Percentiles rank a stretch among this genome's conserved stretches.
These are phyloP conservation scores for Phocides pigmalion DNA, from an alignment of 1,140 invertebrate genomes.

Conservation along the genomic window DNA sequence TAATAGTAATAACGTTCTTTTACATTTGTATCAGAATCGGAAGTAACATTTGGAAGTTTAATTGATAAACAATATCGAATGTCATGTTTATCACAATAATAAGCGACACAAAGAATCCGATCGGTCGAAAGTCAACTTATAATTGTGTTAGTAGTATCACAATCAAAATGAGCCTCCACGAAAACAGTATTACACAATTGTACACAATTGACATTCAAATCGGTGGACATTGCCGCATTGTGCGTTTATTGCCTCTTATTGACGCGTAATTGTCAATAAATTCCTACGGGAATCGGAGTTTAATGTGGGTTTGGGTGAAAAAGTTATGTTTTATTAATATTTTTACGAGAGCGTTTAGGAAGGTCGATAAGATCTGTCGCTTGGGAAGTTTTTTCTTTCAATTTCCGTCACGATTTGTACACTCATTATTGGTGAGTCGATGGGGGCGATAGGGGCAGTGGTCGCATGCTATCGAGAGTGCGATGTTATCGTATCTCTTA, in stretches of 20 bases:
- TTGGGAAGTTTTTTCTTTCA: slow-evolving; percentile 82
- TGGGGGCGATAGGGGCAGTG: slow-evolving; percentile 81
- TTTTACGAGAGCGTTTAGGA: slow-evolving; percentile 83
- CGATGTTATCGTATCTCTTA: slow-evolving; percentile 76
- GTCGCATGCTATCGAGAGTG: slow-evolving; percentile 71
- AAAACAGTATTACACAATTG: slow-evolving; percentile 80
- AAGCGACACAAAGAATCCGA: slow-evolving; percentile 63
- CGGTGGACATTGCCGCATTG: slow-evolving; percentile 80
- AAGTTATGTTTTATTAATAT: slow-evolving; percentile 84
- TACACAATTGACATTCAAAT: slow-evolving; percentile 83
- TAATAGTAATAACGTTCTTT: neutral
- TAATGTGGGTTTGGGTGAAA: slow-evolving; percentile 83
- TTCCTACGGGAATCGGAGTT: slow-evolving; percentile 78
- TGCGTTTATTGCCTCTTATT: slow-evolving; percentile 82
- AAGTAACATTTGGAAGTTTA: slow-evolving; percentile 55
- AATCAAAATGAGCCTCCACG: slow-evolving; percentile 79
- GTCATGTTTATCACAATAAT: slow-evolving; percentile 75
- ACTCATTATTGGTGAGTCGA: slow-evolving; percentile 77
- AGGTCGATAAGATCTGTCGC: slow-evolving; percentile 73
- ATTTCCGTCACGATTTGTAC: slow-evolving; percentile 83
- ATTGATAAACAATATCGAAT: slow-evolving; percentile 67
- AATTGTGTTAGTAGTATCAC: slow-evolving; percentile 74
- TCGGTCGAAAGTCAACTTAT: slow-evolving; percentile 71
- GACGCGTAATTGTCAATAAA: slow-evolving; percentile 83
- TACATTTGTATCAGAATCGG: slow-evolving; percentile 42